Evolutionary conservation across 2,797 vertebrate genomes (phyloP).

Genomic region (Gorsachius magnificus): DNA sequence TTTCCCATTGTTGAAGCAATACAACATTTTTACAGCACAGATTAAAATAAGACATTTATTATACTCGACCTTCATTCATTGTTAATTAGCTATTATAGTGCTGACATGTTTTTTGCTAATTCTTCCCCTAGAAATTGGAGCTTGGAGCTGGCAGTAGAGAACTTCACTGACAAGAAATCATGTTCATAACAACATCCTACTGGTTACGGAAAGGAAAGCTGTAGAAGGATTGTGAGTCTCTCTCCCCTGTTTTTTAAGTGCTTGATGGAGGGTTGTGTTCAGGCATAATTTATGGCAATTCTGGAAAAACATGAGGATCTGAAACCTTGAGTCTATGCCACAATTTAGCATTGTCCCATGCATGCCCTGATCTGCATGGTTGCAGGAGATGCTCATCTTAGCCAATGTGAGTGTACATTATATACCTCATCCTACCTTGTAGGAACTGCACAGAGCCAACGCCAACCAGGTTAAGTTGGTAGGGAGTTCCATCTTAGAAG

Average conservation of each 20-base stretch:
- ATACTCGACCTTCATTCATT: neutral
- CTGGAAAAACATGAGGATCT: neutral
- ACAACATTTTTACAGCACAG: neutral
- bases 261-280: neutral
- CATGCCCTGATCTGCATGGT: neutral
- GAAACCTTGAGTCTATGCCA: neutral
- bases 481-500: neutral
- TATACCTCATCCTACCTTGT: neutral
- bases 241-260: neutral
- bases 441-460: neutral
- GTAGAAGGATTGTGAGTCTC: neutral
- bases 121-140: neutral
- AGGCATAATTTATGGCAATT: neutral
- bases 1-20: neutral
- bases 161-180: neutral
- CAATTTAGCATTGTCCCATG: neutral
- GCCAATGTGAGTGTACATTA: rapidly evolving
- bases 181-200: neutral
- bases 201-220: neutral
- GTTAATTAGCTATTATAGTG: neutral
- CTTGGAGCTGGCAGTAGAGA: neutral
- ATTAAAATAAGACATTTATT: neutral
- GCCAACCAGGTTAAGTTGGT: neutral
- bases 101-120: neutral
- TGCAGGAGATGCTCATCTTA: neutral